phyloP scores from a whole-genome alignment of 2,797 vertebrate genomes.

The Macroramphosus scolopax region DNA sequence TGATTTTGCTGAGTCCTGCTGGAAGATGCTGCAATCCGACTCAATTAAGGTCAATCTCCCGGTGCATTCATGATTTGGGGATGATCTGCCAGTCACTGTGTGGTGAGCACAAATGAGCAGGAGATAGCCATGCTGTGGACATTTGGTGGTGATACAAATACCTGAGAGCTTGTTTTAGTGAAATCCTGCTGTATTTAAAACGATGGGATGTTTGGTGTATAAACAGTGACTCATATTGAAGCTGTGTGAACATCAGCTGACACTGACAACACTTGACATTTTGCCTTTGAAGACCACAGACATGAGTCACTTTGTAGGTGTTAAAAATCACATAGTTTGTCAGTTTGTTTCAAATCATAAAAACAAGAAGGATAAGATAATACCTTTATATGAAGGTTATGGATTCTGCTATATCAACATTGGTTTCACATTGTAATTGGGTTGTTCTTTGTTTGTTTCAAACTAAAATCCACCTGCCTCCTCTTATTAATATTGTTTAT shows the following conservation, averaged over 20 bases:
- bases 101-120: constrained; percentile 22
- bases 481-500: too few relatives aligned
- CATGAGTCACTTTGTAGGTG: constrained; percentile 46
- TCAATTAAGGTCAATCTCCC: constrained; percentile 69
- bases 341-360: too few relatives aligned
- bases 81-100: constrained; percentile 31
- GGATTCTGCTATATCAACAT: neutral
- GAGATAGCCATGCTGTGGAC: constrained; percentile 26
- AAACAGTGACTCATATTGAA: constrained; percentile 39
- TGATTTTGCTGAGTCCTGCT: constrained; percentile 53
- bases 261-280: constrained; percentile 33
- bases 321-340: constrained; percentile 6
- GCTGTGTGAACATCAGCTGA: constrained; percentile 30
- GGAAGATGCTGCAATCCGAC: constrained; percentile 62
- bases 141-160: constrained; percentile 46
- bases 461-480: too few relatives aligned
- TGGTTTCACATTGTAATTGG: too few relatives aligned
- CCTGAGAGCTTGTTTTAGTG: constrained; percentile 25
- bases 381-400: too few relatives aligned
- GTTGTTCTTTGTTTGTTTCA: too few relatives aligned
- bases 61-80: constrained; percentile 36
- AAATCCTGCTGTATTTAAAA: constrained; percentile 6
- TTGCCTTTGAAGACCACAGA: constrained; percentile 7
- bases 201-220: constrained; percentile 4
- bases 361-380: too few relatives aligned